Evolutionary conservation across 2,888 invertebrate genomes (phyloP), one percentile per base, ranked within the genome.

Genomic region (Cosmia trapezina): DNA sequence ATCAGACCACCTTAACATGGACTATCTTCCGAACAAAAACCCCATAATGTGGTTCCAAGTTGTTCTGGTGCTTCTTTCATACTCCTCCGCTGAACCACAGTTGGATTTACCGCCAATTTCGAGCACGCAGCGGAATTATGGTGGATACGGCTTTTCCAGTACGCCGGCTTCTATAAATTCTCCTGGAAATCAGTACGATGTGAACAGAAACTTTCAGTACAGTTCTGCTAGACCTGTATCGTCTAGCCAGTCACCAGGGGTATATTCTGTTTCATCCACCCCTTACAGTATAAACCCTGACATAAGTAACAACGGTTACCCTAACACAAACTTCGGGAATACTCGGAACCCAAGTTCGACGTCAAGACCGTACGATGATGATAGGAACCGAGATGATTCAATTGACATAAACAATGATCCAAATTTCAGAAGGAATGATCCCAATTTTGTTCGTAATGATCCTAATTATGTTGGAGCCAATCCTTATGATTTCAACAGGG

Each of bases 81-180:
- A 89, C 70, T 89, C 89, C 70, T 79, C 82, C 65, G 89, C 91
- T 2, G 88, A 91, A 49, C 93, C 96, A 0, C 97, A 97, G 84
- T 88, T 97, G 62, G 97, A 97, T 86, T 87, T 97, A 61, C 97
- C 97, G 4, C 97, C 96, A 0, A 87, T 97, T 89, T 95, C 80
- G 62, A 93, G 90, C 87, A 93, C 91, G 66, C 93, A 91, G 81
- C 87, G 94, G 33, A 94, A 93, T 71, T 93, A 90, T 72, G 93
- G 92, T 73, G 93, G 93, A 4, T 95, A 91, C 74, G 96, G 96
- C 0, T 87, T 90, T 28, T 95, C 96, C 2, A 95, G 94, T 53
- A 95, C 96, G 0, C 93, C 87, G 47, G 85, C 92, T 0, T 92
- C 95, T 2, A 92, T 94, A 12, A 95, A 95, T 76, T 90, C 94